phyloP scores from a whole-genome alignment of 37 sponge, comb jelly and placozoan species.

The Cladorhizidae sp. region DNA sequence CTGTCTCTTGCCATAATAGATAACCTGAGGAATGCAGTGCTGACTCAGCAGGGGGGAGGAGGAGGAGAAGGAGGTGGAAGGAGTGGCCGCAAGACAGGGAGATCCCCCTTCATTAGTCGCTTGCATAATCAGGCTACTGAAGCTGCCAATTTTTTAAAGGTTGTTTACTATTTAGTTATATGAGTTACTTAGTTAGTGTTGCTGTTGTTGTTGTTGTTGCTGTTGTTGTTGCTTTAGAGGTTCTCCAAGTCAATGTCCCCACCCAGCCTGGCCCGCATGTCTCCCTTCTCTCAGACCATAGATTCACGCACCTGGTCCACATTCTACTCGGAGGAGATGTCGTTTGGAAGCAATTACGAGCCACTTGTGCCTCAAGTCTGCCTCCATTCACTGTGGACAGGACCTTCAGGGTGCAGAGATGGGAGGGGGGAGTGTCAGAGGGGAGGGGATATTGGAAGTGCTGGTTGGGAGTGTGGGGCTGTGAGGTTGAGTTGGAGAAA shows the following conservation, averaged over 20 bases:
- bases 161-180: neutral
- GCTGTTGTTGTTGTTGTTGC: neutral
- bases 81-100: constrained; percentile 31
- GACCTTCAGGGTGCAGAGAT: neutral
- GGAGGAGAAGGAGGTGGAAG: neutral
- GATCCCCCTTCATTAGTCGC: constrained; percentile 41
- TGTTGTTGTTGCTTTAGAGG: neutral
- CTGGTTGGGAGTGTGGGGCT: too few relatives aligned
- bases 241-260: constrained; percentile 69
- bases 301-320: constrained; percentile 73
- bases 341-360: constrained; percentile 45
- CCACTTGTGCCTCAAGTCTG: constrained; percentile 70
- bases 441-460: too few relatives aligned
- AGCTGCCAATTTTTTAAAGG: neutral
- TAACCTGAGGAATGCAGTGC: constrained; percentile 1
- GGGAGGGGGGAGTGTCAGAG: neutral
- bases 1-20: neutral
- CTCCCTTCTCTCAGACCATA: constrained; percentile 50
- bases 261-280: constrained; percentile 37
- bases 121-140: constrained; percentile 29
- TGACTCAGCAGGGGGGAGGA: neutral
- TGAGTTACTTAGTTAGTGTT: neutral
- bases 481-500: neutral
- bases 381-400: constrained; percentile 50
- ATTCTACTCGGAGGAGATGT: constrained; percentile 64